Conservation (phyloP, 2,113 vertebrate genomes). For the Todiramphus saurophagus region DNA sequence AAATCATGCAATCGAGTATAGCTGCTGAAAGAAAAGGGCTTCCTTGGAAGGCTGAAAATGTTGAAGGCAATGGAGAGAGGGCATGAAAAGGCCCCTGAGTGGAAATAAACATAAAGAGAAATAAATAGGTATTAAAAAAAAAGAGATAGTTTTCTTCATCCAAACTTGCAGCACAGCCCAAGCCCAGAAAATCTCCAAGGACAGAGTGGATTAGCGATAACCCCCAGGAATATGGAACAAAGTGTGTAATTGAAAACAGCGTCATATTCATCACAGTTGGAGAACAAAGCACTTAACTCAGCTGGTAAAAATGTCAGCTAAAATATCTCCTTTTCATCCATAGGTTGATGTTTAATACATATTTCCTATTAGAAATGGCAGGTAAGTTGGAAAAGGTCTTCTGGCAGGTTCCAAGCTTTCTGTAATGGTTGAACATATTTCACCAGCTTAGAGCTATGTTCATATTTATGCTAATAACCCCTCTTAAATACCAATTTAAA, state of each 20-base stretch:
- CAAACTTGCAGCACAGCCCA: background rate
- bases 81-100: background rate
- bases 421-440: background rate
- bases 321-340: background rate
- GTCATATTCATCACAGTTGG: background rate
- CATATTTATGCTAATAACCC: background rate
- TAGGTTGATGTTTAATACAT: background rate
- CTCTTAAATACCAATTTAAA: background rate
- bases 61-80: background rate
- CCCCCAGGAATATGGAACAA: background rate
- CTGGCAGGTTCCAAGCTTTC: background rate
- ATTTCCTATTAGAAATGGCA: background rate
- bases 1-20: rapidly evolving
- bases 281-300: background rate
- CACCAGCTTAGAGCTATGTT: background rate
- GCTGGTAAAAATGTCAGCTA: background rate
- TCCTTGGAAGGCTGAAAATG: background rate
- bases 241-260: background rate
- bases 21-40: background rate
- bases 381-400: background rate
- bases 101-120: background rate
- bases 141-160: background rate
- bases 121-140: background rate
- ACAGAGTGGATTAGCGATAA: background rate
- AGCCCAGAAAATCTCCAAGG: background rate